Evolutionary conservation across 2,113 vertebrate genomes (phyloP), one percentile per base, ranked within the genome.

Genomic region (Siphamia tubifer): DNA sequence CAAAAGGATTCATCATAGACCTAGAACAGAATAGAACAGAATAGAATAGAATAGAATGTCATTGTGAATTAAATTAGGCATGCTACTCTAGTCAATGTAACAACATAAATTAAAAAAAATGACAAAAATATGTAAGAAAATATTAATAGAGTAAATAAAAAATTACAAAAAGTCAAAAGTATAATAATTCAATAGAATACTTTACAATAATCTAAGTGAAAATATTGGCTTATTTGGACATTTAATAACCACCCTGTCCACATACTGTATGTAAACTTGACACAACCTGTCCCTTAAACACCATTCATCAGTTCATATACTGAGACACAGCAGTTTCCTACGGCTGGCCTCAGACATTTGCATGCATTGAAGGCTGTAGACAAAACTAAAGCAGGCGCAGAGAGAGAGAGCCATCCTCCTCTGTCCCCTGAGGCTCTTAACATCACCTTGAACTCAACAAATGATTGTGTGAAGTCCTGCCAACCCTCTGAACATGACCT

Each of bases 401-500:
- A 32, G 57, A 66, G 24, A n/a, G n/a, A 56, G 52, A 67, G 62
- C 70, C 83, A 65, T 84, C 72, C 83, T 83, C 44, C 27, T 24
- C 8, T 11, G 34, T 82, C 85, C 74, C 87, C n/a, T 2, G 34
- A 54, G 87, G 62, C 39, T 32, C 56, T 34, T 43, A 45, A 52
- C 83, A 82, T 60, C 77, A 88, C 91, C 89, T 86, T 89, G 80
- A 87, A 86, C 80, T 47, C 58, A 17, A 51, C 38, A 47, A 40
- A 52, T 40, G 63, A 57, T 40, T 25, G 74, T 89, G 78, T 91
- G 88, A 92, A 89, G 86, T 57, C 31, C 28, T 75, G 90, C 92
- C 91, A 93, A 88, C 86, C 68, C 80, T 89, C 27, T 78, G 86
- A 91, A 91, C 90, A 89, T 85, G 86, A 91, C 81, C 86, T 80